Percentiles rank a stretch among this genome's conserved stretches.
Evolutionary conservation across 2,113 vertebrate species (phyloP).

Genomic region (Bubo scandiacus): DNA sequence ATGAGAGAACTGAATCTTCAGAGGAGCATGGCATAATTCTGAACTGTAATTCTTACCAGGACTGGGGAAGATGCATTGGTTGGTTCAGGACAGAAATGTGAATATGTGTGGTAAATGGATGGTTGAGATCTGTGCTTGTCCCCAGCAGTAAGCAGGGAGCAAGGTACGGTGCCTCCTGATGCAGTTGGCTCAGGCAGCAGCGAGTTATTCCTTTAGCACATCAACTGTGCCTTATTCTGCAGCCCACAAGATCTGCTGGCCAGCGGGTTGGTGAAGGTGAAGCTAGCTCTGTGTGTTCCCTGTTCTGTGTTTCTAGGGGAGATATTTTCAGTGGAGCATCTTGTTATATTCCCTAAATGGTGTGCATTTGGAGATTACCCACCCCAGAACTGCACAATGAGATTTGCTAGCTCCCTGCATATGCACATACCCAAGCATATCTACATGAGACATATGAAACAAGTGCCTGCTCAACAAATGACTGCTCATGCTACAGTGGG

Average conservation of each 20-base stretch:
- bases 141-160: neutral
- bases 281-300: neutral
- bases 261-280: rapidly evolving
- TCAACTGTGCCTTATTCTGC: neutral
- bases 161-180: rapidly evolving
- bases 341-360: neutral
- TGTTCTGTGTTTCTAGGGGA: neutral
- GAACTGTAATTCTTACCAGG: neutral
- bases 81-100: neutral
- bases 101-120: neutral
- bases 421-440: neutral
- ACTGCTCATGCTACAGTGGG: neutral
- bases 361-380: neutral
- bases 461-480: neutral
- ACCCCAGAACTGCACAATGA: neutral
- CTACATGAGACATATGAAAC: neutral
- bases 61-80: neutral
- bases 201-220: neutral
- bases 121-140: neutral
- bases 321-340: neutral
- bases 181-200: neutral
- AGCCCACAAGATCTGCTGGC: neutral
- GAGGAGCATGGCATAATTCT: neutral
- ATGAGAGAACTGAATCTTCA: conserved; percentile 42
- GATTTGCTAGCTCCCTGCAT: neutral